Evolutionary conservation across 2,797 vertebrate species (phyloP), one percentile per base, ranked within the genome.

Genomic region (Neopelma chrysocephalum): DNA sequence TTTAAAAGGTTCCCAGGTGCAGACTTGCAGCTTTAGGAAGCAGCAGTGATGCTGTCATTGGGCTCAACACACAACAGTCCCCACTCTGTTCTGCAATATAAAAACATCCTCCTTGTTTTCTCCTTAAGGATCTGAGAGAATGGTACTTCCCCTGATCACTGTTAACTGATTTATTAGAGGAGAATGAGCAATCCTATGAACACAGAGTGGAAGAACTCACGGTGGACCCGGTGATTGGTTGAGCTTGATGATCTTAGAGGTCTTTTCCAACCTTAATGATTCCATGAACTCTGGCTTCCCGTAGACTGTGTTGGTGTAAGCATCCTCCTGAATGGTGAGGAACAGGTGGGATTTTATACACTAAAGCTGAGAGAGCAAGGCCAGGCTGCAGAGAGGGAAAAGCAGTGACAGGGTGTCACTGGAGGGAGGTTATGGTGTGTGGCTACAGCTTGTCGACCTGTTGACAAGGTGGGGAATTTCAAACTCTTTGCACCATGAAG

Each of bases 221-320:
- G 25, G 5, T 58, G 21, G 26, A 72, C 7, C 15, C 20, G 17
- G 17, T 48, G 45, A 48, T 21, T 6, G 13, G 13, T 36, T 48
- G 25, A 34, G 11, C 45, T 50, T 21, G 3, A 5, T 40, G 45
- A 16, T 14, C n/a, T 58, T 68, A 50, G 29, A 65, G 58, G 2
- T 66, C 34, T 72, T 72, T 79, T 40, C 25, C 40, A 47, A 0
- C 18, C 10, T 20, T 20, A 32, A 23, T 0, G 0, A 36, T 47
- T 66, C 29, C n/a, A 22, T 78, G 29, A 71, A 10, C 8, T 65
- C 38, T 68, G 54, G 10, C 11, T 70, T 78, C 65, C 51, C 50
- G 32, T 11, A 65, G 25, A 15, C 8, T 48, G 23, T 54, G n/a
- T 15, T 82, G 51, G 7, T 29, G 5, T 40, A 43, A 45, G 27